Conservation (phyloP, 1,140 invertebrate species). For the Bombus breviceps region DNA sequence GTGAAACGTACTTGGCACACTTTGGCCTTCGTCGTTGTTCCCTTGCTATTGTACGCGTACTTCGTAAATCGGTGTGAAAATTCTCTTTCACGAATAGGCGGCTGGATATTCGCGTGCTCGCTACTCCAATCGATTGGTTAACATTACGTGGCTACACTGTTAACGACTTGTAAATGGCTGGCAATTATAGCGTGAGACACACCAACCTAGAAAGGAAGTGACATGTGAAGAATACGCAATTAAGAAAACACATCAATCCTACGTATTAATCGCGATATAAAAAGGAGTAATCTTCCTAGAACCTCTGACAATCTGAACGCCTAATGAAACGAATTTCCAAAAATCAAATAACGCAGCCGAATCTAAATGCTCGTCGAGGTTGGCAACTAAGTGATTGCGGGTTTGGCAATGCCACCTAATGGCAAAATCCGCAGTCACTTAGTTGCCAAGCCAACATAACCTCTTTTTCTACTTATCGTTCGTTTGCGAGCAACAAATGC, state of each 20-base stretch:
- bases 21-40: not conserved
- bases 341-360: rapidly evolving
- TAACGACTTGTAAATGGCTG: not conserved
- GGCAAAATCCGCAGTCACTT: too few species aligned
- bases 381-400: too few species aligned
- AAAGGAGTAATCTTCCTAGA: not conserved
- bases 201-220: not conserved
- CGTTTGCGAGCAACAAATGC: not conserved
- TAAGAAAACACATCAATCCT: not conserved
- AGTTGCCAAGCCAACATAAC: too few species aligned
- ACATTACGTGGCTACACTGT: not conserved
- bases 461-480: not conserved
- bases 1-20: not conserved
- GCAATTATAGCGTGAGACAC: not conserved
- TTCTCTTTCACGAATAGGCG: not conserved
- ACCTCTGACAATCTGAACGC: too few species aligned
- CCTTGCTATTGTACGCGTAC: not conserved
- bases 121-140: constrained; percentile 38
- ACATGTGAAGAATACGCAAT: not conserved
- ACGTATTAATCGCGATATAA: not conserved
- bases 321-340: not conserved
- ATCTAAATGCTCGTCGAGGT: too few species aligned
- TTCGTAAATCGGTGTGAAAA: not conserved
- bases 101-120: not conserved
- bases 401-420: too few species aligned